Conservation (phyloP, 2,888 invertebrate species). For the Acanthococcus lagerstroemiae region DNA sequence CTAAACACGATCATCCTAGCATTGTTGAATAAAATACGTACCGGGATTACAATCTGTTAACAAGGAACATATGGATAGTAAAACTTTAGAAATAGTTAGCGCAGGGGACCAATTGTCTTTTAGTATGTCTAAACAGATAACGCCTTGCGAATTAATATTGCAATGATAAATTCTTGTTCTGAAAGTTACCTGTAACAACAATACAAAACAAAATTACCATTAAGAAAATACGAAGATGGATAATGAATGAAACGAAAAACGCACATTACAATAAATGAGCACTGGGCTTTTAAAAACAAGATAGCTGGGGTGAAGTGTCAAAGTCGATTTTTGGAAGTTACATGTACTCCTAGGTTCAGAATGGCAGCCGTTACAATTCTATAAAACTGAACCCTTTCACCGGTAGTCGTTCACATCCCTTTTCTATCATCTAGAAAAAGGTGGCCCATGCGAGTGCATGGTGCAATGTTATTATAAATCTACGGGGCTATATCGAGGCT, state of each 20-base stretch:
- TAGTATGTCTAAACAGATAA: constrained; percentile 93
- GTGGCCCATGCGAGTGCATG: no score
- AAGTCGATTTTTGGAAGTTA: no score
- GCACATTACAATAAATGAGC: neutral
- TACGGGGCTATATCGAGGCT: no score
- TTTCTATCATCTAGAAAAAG: no score
- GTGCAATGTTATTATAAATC: no score
- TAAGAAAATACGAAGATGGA: constrained; percentile 30
- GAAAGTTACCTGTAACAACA: constrained; percentile 62
- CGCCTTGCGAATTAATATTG: constrained; percentile 98
- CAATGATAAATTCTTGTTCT: constrained; percentile 97
- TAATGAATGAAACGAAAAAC: neutral
- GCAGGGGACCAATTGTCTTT: constrained; percentile 99
- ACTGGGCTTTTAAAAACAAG: no score
- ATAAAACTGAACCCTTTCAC: no score
- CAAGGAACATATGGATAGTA: constrained; percentile 93
- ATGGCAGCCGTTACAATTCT: no score
- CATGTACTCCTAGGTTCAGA: no score
- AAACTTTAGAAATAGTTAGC: constrained; percentile 92
- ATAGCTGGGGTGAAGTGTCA: no score
- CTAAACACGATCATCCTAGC: no score
- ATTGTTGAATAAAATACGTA: constrained; percentile 41
- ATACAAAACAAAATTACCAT: constrained; percentile 31
- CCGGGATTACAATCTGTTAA: constrained; percentile 98
- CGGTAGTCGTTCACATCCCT: no score